Conservation (phyloP, 1,140 invertebrate species). For the Neoseiulus cucumeris region DNA sequence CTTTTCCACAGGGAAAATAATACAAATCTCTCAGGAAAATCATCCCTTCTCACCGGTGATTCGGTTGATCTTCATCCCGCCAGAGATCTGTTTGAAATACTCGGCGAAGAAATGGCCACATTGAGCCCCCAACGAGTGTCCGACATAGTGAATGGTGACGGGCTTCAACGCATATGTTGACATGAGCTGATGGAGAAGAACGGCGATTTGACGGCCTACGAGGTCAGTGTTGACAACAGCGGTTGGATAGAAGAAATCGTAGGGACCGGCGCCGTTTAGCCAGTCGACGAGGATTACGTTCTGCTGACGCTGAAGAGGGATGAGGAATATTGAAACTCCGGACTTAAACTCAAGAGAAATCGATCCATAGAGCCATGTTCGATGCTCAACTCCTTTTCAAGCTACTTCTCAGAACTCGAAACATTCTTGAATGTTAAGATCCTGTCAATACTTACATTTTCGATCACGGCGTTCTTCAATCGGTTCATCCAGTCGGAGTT, state of each 20-base stretch:
- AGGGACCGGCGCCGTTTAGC: slow-evolving; percentile 16
- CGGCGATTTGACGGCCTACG: slow-evolving; percentile 14
- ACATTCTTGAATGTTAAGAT: too few species aligned
- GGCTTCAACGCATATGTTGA: background rate
- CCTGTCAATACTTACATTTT: slow-evolving; percentile 39
- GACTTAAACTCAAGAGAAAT: background rate
- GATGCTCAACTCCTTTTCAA: too few species aligned
- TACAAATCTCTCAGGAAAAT: too few species aligned
- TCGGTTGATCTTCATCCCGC: background rate
- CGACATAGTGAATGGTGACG: background rate
- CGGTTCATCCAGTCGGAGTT: slow-evolving; percentile 72
- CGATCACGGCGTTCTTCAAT: slow-evolving; percentile 67
- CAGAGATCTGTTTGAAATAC: background rate
- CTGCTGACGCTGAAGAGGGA: background rate
- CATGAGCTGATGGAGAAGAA: background rate
- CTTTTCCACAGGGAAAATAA: too few species aligned
- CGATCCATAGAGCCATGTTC: too few species aligned
- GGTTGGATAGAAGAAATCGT: slow-evolving; percentile 13
- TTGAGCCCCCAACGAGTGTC: background rate
- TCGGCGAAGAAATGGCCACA: background rate
- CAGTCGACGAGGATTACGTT: slow-evolving; percentile 18
- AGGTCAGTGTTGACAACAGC: slow-evolving; percentile 17
- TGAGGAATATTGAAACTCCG: background rate
- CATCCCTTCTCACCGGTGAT: background rate
- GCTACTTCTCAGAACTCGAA: too few species aligned